These are phyloP conservation scores for Pseudochaenichthys georgianus DNA, from an alignment of 2,797 vertebrate species.

Conservation along the genomic window DNA sequence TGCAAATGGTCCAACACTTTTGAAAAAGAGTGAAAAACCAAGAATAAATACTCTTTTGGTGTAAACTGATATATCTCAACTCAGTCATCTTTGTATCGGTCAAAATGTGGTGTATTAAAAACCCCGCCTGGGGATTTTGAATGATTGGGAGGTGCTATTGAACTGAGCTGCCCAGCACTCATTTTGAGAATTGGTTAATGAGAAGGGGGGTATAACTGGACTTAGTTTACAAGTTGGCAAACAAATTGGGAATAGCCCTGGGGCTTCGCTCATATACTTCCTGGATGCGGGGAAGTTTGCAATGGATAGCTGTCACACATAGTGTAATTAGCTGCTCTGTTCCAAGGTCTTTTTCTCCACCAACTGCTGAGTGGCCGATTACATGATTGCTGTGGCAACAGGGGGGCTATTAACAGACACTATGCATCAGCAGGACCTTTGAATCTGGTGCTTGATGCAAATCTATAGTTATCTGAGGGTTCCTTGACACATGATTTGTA, in stretches of 20 bases:
- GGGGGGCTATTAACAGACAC: conserved; percentile 72
- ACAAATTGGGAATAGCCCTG: conserved; percentile 52
- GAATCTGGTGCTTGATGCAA: conserved; percentile 44
- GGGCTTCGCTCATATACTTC: conserved; percentile 58
- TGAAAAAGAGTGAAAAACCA: conserved; percentile 88
- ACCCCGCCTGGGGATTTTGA: conserved; percentile 19
- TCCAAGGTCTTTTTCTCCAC: conserved; percentile 65
- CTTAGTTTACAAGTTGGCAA: conserved; percentile 40
- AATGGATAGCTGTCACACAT: conserved; percentile 67
- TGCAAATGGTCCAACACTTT: conserved; percentile 84
- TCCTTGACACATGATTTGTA: not conserved
- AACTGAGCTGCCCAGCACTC: conserved; percentile 43
- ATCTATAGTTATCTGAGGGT: not conserved
- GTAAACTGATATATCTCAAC: conserved; percentile 68
- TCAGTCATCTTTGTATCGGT: conserved; percentile 51
- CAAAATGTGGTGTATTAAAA: not conserved
- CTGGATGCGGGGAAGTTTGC: conserved; percentile 62
- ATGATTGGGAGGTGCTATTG: conserved; percentile 18
- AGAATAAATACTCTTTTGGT: conserved; percentile 90
- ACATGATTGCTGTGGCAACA: conserved; percentile 74
- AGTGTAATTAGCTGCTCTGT: conserved; percentile 65
- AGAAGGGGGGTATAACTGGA: conserved; percentile 40
- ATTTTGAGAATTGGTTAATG: conserved; percentile 63
- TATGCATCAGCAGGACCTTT: conserved; percentile 65
- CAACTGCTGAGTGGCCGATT: conserved; percentile 76